A percentile compares a stretch with the other conserved stretches of the same genome.
Evolutionary conservation across 2,888 invertebrate species (phyloP).

Genomic region (Chelonus formosanus): DNA sequence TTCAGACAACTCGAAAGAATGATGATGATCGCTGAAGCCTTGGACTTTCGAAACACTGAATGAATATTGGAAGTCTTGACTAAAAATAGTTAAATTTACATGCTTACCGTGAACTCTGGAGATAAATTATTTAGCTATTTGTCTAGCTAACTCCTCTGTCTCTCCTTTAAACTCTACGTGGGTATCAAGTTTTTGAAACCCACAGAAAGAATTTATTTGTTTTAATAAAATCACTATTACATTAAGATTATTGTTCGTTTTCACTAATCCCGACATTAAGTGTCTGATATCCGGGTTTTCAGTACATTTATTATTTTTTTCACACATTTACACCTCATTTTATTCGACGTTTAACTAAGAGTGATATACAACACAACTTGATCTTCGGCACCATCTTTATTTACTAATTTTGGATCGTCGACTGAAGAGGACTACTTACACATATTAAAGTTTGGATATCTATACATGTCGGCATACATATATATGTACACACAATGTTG

Average conservation of each 20-base stretch:
- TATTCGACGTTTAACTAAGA: conserved; percentile 52
- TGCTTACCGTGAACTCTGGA: conserved; percentile 61
- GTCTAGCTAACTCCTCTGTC: conserved; percentile 18
- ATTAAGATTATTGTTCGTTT: conserved; percentile 32
- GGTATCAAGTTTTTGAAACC: too few species aligned
- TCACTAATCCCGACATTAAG: conserved; percentile 37
- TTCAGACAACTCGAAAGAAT: neutral
- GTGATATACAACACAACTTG: conserved; percentile 55
- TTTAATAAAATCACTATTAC: too few species aligned
- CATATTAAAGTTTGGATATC: too few species aligned
- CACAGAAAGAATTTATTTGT: too few species aligned
- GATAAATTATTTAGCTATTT: conserved; percentile 50
- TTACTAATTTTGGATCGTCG: conserved; percentile 62
- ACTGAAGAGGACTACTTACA: conserved; percentile 16
- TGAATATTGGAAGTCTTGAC: conserved; percentile 38
- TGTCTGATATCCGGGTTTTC: conserved; percentile 37
- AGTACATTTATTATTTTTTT: conserved; percentile 39
- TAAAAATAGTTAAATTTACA: conserved; percentile 58
- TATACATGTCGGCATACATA: neutral
- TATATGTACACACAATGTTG: neutral
- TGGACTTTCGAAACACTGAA: conserved; percentile 38
- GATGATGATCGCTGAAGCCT: neutral
- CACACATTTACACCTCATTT: conserved; percentile 55
- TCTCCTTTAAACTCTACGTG: conserved; percentile 1
- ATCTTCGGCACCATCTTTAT: conserved; percentile 62